A percentile compares a stretch with the other conserved stretches of the same genome.
Conservation (phyloP, 1,140 invertebrate species). For the Pseudomyrmex concolor region DNA sequence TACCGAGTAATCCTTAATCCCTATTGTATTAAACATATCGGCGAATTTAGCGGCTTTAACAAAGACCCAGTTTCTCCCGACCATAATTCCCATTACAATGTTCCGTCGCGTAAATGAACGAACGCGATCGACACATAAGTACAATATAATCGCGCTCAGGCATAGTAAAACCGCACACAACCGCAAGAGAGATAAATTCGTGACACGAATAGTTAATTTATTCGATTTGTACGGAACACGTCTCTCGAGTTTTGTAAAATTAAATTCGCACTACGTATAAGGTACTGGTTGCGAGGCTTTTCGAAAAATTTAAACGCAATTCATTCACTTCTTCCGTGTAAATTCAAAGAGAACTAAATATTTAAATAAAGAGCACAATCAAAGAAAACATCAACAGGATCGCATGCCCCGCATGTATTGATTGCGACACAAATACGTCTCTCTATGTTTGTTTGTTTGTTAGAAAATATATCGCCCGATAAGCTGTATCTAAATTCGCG, state of each 20-base stretch:
- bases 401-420: too few species aligned
- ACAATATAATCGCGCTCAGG: too few species aligned
- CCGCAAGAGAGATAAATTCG: neutral
- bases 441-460: neutral
- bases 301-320: too few species aligned
- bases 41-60: conserved; percentile 27
- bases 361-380: neutral
- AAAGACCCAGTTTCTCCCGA: neutral
- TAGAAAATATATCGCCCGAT: neutral
- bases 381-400: neutral
- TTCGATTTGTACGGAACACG: neutral
- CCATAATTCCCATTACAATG: conserved; percentile 1
- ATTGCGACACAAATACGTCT: neutral
- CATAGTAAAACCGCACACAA: neutral
- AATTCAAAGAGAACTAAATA: too few species aligned
- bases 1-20: conserved; percentile 34
- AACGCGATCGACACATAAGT: too few species aligned
- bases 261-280: too few species aligned
- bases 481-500: neutral
- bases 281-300: too few species aligned
- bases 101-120: neutral
- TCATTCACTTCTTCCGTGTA: too few species aligned
- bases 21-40: conserved; percentile 23
- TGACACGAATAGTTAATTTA: neutral
- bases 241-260: neutral